Evolutionary conservation across 64 coral and sea anemone species (phyloP).

Genomic region (Montipora sp.): DNA sequence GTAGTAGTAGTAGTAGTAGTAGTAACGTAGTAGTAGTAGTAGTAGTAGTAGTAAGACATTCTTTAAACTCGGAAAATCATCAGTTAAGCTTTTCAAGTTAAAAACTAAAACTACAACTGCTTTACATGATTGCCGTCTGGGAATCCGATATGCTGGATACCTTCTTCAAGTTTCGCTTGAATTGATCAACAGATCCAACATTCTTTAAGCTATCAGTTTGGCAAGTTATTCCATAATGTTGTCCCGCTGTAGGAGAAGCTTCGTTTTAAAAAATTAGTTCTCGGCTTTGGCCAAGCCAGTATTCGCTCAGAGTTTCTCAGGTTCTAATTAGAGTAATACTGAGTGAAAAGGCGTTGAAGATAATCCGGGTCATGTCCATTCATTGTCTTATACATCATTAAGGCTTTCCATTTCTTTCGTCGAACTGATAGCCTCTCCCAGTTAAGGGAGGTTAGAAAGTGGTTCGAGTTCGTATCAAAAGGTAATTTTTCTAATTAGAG

Average conservation of each 20-base stretch:
- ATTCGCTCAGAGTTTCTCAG: constrained; percentile 30
- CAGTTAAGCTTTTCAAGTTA: too few relatives aligned
- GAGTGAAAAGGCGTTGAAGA: neutral
- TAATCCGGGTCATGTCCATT: constrained; percentile 1
- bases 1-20: too few relatives aligned
- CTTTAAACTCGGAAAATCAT: too few relatives aligned
- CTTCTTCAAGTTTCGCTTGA: neutral
- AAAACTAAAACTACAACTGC: too few relatives aligned
- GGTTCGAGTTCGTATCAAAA: constrained; percentile 4
- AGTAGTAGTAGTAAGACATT: too few relatives aligned
- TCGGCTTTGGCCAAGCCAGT: neutral
- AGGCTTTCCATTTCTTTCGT: neutral
- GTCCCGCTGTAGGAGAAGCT: constrained; percentile 25
- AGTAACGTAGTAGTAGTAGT: too few relatives aligned
- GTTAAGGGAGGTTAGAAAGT: neutral
- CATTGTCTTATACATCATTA: constrained; percentile 31
- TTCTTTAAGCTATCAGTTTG: neutral
- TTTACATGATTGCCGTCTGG: too few relatives aligned
- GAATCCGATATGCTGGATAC: too few relatives aligned
- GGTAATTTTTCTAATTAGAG: neutral
- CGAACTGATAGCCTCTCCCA: constrained; percentile 26
- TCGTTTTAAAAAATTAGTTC: constrained; percentile 19
- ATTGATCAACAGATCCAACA: neutral
- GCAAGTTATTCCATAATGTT: constrained; percentile 19
- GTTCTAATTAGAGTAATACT: neutral